phyloP scores from a whole-genome alignment of 2,888 invertebrate genomes.

The Tenthredo notha region DNA sequence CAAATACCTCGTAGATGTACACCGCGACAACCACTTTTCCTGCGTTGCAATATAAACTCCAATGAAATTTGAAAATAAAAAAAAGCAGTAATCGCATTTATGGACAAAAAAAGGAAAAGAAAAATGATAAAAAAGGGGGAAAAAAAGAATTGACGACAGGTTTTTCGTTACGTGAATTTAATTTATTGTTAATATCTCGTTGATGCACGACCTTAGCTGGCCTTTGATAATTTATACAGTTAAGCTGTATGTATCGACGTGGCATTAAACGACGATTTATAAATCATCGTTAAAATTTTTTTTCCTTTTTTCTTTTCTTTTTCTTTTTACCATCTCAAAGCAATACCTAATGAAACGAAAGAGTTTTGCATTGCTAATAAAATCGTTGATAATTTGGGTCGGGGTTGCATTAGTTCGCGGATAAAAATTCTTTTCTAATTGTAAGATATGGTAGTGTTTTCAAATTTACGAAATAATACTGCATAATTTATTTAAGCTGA shows the following conservation, averaged over 20 bases:
- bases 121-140: too few relatives aligned
- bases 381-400: background rate
- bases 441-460: background rate
- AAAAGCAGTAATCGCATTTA: too few relatives aligned
- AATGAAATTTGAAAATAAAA: too few relatives aligned
- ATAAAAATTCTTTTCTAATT: background rate
- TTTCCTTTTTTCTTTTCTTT: background rate
- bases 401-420: background rate
- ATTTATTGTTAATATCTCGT: background rate
- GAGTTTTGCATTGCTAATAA: background rate
- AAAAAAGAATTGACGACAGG: background rate
- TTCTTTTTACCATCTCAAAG: background rate
- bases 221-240: background rate
- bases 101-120: too few relatives aligned
- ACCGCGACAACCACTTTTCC: too few relatives aligned
- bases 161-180: background rate
- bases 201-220: background rate
- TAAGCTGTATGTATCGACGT: background rate
- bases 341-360: background rate
- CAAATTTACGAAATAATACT: slow-evolving; percentile 15
- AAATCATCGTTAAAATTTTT: background rate
- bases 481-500: background rate
- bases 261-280: background rate
- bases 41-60: too few relatives aligned
- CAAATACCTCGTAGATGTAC: too few relatives aligned